Conservation (phyloP, 1,140 invertebrate species). For the Pissodes strobi region DNA sequence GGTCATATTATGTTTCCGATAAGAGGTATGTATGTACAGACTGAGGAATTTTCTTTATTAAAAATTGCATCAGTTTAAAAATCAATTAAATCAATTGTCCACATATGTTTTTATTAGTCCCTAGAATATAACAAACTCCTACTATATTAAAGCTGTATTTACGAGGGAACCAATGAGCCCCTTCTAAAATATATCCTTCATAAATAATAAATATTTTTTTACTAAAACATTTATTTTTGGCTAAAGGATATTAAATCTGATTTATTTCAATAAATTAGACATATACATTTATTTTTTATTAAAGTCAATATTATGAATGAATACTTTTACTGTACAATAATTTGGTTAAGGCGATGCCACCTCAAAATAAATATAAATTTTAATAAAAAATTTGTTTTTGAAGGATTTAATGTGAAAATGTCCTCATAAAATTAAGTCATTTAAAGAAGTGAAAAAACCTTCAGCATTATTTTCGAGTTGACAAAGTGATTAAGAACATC, state of each 20-base stretch:
- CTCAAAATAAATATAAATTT: conserved; percentile 1
- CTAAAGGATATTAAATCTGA: too few relatives aligned
- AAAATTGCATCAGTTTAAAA: too few relatives aligned
- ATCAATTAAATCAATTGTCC: too few relatives aligned
- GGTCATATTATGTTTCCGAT: too few relatives aligned
- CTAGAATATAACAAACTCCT: neutral
- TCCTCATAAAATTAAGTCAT: too few relatives aligned
- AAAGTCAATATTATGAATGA: neutral
- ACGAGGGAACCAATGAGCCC: neutral
- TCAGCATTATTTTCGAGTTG: neutral
- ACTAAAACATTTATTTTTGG: neutral
- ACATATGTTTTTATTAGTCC: too few relatives aligned
- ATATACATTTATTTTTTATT: neutral
- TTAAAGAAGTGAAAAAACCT: too few relatives aligned
- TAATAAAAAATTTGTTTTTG: neutral
- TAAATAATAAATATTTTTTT: neutral
- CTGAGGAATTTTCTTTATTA: too few relatives aligned
- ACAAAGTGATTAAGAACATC: neutral
- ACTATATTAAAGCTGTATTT: neutral
- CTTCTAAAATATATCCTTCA: neutral
- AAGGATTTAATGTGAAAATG: neutral
- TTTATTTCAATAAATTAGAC: neutral
- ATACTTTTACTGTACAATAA: neutral
- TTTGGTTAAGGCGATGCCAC: neutral
- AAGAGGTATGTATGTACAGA: too few relatives aligned